Evolutionary conservation across 2,797 vertebrate genomes (phyloP).

Genomic region (Clarias pachynema): DNA sequence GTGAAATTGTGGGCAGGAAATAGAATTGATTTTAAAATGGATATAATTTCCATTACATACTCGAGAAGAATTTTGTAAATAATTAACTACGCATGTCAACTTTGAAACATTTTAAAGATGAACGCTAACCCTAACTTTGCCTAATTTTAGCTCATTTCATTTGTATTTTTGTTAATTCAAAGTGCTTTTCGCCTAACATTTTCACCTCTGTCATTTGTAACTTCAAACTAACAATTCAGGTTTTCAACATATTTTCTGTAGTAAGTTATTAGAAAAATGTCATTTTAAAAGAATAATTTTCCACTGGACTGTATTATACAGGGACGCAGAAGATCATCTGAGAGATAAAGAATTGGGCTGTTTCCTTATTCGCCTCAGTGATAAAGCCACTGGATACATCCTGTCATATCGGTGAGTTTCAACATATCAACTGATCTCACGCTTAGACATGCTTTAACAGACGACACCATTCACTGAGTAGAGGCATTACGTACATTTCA

Average conservation of each 20-base stretch:
- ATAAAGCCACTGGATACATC: constrained; percentile 84
- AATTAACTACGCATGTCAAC: not conserved
- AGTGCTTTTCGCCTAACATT: not conserved
- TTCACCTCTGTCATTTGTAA: not conserved
- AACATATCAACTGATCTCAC: constrained; percentile 6
- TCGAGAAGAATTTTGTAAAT: not conserved
- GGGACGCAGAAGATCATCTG: constrained; percentile 82
- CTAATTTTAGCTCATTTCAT: not conserved
- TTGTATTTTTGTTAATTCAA: not conserved
- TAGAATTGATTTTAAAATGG: not conserved
- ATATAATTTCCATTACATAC: not conserved
- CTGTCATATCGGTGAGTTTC: constrained; percentile 84
- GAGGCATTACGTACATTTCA: not conserved
- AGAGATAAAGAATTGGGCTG: constrained; percentile 76
- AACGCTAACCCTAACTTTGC: no score
- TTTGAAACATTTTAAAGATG: not conserved
- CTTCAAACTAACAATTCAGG: not conserved
- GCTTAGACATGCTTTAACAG: constrained; percentile 4
- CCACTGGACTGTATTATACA: constrained; percentile 59
- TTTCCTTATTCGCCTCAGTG: constrained; percentile 86
- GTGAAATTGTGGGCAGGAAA: not conserved
- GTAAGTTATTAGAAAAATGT: not conserved
- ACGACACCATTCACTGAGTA: constrained; percentile 2
- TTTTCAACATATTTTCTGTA: not conserved
- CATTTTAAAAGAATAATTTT: not conserved